These are phyloP conservation scores for Creontiades dilutus DNA, from an alignment of 2,888 invertebrate genomes.

Conservation along the genomic window DNA sequence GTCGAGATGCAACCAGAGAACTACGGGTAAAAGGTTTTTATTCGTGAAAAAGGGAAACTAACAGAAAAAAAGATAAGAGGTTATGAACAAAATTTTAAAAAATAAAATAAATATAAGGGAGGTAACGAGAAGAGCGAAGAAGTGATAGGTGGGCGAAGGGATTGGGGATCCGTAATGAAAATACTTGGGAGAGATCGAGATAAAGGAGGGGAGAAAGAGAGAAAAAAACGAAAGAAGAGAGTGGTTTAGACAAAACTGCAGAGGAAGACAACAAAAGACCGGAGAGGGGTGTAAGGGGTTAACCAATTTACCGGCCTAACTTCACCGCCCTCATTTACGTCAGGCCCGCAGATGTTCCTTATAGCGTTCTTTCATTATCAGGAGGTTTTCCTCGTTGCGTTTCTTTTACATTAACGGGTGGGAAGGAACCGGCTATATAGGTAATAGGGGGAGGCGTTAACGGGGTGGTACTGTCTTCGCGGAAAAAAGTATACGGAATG, in stretches of 20 bases:
- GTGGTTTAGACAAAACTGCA: constrained; percentile 50
- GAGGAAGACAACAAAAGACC: constrained; percentile 33
- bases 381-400: neutral
- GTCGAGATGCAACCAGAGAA: neutral
- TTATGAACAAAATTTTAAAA: constrained; percentile 1
- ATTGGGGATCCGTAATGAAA: constrained; percentile 49
- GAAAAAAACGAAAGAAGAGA: neutral
- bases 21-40: neutral
- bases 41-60: neutral
- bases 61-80: neutral
- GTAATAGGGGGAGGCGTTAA: too few relatives aligned
- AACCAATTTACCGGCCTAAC: constrained; percentile 30
- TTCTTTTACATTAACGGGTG: neutral
- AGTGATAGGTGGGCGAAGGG: constrained; percentile 35
- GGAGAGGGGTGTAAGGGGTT: neutral
- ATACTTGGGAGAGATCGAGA: constrained; percentile 30
- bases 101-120: neutral
- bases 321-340: constrained; percentile 36
- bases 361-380: constrained; percentile 42
- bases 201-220: neutral
- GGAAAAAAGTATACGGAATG: too few relatives aligned
- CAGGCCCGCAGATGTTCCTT: constrained; percentile 33
- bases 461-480: too few relatives aligned
- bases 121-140: neutral
- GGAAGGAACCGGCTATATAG: too few relatives aligned